These are phyloP conservation scores for Tetraneura akinire DNA, from an alignment of 1,140 invertebrate genomes.

Conservation along the genomic window DNA sequence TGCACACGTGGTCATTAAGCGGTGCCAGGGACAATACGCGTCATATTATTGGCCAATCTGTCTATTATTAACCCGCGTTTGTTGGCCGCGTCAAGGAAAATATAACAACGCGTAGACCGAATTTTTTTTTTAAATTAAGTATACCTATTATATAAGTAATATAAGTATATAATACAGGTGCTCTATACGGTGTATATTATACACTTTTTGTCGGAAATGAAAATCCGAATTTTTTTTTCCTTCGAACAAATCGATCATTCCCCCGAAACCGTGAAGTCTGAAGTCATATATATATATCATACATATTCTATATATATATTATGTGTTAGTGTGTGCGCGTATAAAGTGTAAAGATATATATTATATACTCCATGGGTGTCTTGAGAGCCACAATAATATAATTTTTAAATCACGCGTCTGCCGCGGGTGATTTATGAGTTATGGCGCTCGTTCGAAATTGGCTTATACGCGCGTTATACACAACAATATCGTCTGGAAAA, in stretches of 20 bases:
- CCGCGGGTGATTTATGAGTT: constrained; percentile 48
- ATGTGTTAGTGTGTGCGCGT: no score
- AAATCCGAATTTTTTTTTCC: no score
- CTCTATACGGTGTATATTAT: not conserved
- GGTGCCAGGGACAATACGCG: constrained; percentile 45
- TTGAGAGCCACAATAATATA: constrained; percentile 28
- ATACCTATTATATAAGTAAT: not conserved
- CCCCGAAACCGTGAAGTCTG: not conserved
- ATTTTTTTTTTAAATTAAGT: no score
- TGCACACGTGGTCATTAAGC: constrained; percentile 24
- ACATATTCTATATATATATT: no score
- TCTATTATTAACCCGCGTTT: constrained; percentile 27
- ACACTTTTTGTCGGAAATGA: not conserved
- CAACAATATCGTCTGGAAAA: not conserved
- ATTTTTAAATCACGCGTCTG: constrained; percentile 44
- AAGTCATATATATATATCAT: no score
- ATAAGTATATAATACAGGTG: constrained; percentile 5
- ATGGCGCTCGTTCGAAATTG: constrained; percentile 27
- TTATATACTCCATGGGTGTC: constrained; percentile 18
- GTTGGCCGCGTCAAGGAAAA: not conserved
- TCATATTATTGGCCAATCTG: constrained; percentile 47
- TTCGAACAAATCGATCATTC: constrained; percentile 25
- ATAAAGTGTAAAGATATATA: not conserved
- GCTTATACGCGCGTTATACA: not conserved
- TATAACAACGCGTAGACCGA: no score